Evolutionary conservation across 1,140 invertebrate species (phyloP), one percentile per base, ranked within the genome.

Genomic region (Drosophila biarmipes): DNA sequence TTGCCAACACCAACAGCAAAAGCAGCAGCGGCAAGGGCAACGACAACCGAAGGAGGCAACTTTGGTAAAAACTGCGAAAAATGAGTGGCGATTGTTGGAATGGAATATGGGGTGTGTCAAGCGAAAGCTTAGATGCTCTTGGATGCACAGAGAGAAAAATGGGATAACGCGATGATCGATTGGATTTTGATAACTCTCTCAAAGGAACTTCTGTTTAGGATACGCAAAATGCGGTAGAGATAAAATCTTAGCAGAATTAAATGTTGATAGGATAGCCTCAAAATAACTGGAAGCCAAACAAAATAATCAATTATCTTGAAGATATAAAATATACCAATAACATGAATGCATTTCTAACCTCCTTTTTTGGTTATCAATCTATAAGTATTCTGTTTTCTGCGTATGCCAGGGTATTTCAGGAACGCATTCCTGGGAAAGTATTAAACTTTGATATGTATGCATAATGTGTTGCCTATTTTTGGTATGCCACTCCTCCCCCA

Each of bases 381-480:
- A 24, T 24, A 24, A 24, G n/a, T n/a, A n/a, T n/a, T n/a, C n/a
- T n/a, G n/a, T n/a, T n/a, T n/a, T n/a, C n/a, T n/a, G n/a, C n/a
- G n/a, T n/a, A 56, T 78, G 59, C 48, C 69, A 40, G 24, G 17
- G 40, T 19, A 19, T 17, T 12, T n/a, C 12, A 21, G 31, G 40
- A 38, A 21, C 31, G 49, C 52, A 61, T 78, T 51, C 63, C 63
- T 45, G 15, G 17, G 46, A 56, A 74, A 64, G 21, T 19, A 11
- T 19, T 24, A 55, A 79, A 71, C 80, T 75, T 62, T 74, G 64
- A 75, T 72, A 76, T 78, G 63, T 74, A 82, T 84, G 72, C 81
- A 76, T 84, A 86, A 85, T 80, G 66, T 75, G 78, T 76, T 62
- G 81, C 73, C 80, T 77, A 80, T 78, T 85, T 84, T 85, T 80